A percentile compares a stretch with the other conserved stretches of the same genome.
These are phyloP conservation scores for Venturia canescens DNA, from an alignment of 1,140 invertebrate species.

Conservation along the genomic window DNA sequence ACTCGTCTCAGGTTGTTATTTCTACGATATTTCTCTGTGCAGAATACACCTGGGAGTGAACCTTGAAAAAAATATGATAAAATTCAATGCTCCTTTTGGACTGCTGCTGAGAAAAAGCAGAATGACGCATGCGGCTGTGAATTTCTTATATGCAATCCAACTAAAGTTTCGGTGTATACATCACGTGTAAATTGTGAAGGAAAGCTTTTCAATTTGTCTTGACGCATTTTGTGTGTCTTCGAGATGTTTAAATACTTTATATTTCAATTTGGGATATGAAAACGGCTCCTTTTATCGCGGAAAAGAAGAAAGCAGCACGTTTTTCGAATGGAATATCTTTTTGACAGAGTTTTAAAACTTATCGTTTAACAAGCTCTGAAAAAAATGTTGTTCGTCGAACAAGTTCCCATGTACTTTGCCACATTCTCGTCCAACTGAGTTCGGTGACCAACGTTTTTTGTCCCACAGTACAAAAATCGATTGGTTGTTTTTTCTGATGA, in stretches of 20 bases:
- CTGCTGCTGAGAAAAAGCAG: not conserved
- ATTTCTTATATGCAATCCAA: slow-evolving; percentile 22
- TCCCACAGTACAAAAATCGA: too few relatives aligned
- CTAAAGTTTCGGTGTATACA: slow-evolving; percentile 15
- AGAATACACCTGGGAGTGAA: not conserved
- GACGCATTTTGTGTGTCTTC: not conserved
- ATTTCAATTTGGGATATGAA: not conserved
- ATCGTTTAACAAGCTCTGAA: too few relatives aligned
- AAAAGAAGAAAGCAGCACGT: too few relatives aligned
- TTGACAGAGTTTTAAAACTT: too few relatives aligned
- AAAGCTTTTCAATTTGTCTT: not conserved
- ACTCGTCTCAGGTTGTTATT: not conserved
- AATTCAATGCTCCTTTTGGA: slow-evolving; percentile 6
- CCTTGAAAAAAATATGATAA: not conserved
- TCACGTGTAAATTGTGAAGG: not conserved
- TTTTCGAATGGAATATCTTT: too few relatives aligned
- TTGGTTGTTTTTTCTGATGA: too few relatives aligned
- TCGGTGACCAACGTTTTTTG: too few relatives aligned
- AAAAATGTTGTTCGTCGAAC: too few relatives aligned
- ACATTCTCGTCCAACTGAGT: too few relatives aligned
- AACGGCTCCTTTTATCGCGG: not conserved
- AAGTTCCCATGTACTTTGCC: too few relatives aligned
- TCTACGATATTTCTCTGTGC: not conserved
- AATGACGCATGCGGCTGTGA: slow-evolving; percentile 14
- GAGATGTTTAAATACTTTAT: not conserved